Evolutionary conservation across 1,140 invertebrate genomes (phyloP).

Genomic region (Stratiolaelaps scimitus): DNA sequence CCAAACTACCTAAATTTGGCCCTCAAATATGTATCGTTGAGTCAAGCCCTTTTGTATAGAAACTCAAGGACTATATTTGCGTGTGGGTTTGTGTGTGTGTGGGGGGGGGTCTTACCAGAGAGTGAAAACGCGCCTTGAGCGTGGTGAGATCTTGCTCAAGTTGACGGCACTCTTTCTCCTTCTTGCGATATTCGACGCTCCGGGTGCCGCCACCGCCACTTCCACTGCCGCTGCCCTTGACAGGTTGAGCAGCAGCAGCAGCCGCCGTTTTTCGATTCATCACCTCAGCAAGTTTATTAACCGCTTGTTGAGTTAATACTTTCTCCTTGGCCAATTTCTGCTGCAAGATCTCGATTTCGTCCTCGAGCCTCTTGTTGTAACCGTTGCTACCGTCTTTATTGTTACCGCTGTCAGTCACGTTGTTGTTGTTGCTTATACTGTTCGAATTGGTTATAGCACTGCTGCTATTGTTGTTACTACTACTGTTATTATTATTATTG

Average conservation of each 20-base stretch:
- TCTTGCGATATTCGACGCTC: constrained; percentile 64
- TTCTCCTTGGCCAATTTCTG: constrained; percentile 36
- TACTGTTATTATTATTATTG: background rate
- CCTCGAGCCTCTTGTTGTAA: constrained; percentile 68
- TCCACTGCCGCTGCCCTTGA: constrained; percentile 43
- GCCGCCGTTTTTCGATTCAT: constrained; percentile 72
- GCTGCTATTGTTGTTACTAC: constrained; percentile 40
- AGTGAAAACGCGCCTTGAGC: constrained; percentile 39
- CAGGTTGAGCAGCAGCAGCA: constrained; percentile 45
- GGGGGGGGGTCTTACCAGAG: constrained; percentile 24
- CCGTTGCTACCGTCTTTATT: constrained; percentile 49
- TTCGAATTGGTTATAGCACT: constrained; percentile 33
- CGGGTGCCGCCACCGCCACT: constrained; percentile 49
- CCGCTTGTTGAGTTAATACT: constrained; percentile 55
- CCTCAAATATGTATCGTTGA: too few species aligned
- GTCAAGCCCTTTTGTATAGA: too few species aligned
- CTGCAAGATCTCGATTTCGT: constrained; percentile 17
- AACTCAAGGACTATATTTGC: too few species aligned
- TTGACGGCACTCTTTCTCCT: constrained; percentile 87
- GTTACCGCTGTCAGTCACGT: constrained; percentile 8
- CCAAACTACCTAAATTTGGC: too few species aligned
- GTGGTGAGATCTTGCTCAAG: constrained; percentile 87
- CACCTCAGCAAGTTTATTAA: constrained; percentile 91
- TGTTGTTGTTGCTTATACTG: constrained; percentile 31
- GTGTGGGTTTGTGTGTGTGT: too few species aligned